Evolutionary conservation across 1,140 invertebrate species (phyloP).

Genomic region (Ridgeia piscesae): DNA sequence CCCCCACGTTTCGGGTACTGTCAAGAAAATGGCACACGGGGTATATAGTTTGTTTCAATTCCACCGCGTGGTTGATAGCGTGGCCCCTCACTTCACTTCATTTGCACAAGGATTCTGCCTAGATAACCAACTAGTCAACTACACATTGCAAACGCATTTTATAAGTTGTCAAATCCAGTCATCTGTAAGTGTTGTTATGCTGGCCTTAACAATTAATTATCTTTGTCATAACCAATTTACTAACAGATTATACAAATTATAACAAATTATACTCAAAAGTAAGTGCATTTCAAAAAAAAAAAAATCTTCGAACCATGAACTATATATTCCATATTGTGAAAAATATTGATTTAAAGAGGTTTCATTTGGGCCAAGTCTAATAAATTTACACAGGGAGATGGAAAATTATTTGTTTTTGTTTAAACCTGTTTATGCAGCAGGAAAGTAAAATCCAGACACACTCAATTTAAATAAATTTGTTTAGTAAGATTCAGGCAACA

Average conservation of each 20-base stretch:
- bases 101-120: too few relatives aligned
- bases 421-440: too few relatives aligned
- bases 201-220: background rate
- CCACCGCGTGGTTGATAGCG: background rate
- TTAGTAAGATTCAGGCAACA: too few relatives aligned
- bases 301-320: too few relatives aligned
- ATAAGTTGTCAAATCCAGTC: background rate
- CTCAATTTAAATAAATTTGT: too few relatives aligned
- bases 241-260: too few relatives aligned
- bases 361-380: background rate
- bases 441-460: too few relatives aligned
- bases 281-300: too few relatives aligned
- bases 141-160: background rate
- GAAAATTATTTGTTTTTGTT: too few relatives aligned
- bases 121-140: background rate
- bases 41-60: background rate
- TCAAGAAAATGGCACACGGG: background rate
- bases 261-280: too few relatives aligned
- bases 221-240: background rate
- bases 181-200: background rate
- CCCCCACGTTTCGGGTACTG: background rate
- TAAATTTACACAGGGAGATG: too few relatives aligned
- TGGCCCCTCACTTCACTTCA: background rate
- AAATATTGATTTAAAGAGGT: background rate
- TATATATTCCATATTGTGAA: too few relatives aligned